Base-by-base conservation (phyloP, 35 echinoderm and acorn worm species). In the Anneissia japonica region DNA sequence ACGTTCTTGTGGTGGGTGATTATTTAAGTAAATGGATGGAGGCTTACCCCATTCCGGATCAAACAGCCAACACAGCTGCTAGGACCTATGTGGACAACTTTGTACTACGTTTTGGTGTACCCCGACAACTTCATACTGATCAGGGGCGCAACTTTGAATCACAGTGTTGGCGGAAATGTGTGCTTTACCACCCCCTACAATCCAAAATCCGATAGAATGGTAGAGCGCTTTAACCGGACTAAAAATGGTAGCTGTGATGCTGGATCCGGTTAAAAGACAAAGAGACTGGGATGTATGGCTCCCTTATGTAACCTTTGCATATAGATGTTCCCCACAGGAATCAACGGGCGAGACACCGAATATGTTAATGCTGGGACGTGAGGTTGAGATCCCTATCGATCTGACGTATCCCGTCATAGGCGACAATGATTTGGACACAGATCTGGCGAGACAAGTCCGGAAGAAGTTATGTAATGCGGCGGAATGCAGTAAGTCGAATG, bases 61-160 rank as follows among this genome's bases (percentile, higher is more conserved):
- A 89, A 75, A 87, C 89, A 36, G 73, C 91, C 14, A 28, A 11
- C 10, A 94, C 93, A 13, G 46, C 86, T 38, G 89, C 85, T 12
- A 64, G 39, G 36, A 81, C 39, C 0, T 30, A 88, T 12, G 84
- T 94, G 32, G 85, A 91, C 31, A 79, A 94, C 5, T 90, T 91
- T 37, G 31, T 91, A 45, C 39, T 89, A 43, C 51, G 85, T 39
- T 94, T 86, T 46, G 89, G 93, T 4, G 75, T 94, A 3, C 93
- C 93, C 13, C 0, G 3, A 0, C 37, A 83, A 37, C n/a, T 93
- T 10, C 86, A 89, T 37, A 38, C 80, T n/a, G 87, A 93, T 46
- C 86, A 89, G 74, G 88, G 92, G 12, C 30, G 74, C 17, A 94
- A 94, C 39, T 91, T 94, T 81, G 87, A 93, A 56, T 79, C 77